Evolutionary conservation across 35 echinoderm and acorn worm genomes (phyloP).

Genomic region (Acanthaster planci): DNA sequence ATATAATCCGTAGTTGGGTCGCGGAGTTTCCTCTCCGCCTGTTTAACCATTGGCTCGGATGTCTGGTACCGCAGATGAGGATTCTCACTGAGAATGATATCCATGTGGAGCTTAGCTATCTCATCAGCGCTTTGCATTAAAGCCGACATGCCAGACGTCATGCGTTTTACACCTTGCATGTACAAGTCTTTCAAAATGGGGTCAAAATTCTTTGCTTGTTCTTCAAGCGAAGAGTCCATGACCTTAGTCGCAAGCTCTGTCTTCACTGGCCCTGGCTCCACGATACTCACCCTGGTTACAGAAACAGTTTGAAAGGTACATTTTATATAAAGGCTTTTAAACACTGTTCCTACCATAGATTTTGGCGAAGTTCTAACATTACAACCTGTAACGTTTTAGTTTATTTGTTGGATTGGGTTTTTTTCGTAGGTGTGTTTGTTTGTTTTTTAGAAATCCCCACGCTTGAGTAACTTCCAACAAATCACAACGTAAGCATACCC

Average conservation of each 20-base stretch:
- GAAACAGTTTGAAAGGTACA: neutral
- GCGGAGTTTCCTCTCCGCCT: neutral
- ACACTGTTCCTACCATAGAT: no score
- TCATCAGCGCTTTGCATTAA: neutral
- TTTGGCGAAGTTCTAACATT: no score
- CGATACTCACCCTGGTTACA: slow-evolving; percentile 4
- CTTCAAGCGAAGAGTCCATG: neutral
- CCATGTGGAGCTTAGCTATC: slow-evolving; percentile 3
- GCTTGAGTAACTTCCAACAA: no score
- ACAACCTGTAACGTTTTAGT: no score
- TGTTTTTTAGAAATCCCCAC: no score
- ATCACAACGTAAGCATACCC: no score
- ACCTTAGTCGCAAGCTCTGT: neutral
- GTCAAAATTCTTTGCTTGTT: neutral
- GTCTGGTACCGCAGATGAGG: slow-evolving; percentile 48
- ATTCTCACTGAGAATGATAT: slow-evolving; percentile 14
- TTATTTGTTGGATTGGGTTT: no score
- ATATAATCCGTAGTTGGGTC: slow-evolving; percentile 19
- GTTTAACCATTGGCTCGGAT: neutral
- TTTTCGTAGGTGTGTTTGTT: no score
- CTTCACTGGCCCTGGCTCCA: slow-evolving; percentile 36
- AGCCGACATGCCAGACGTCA: neutral
- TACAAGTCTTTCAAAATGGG: neutral
- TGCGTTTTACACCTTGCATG: neutral
- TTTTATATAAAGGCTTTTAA: no score